phyloP scores from a whole-genome alignment of 2,113 vertebrate genomes.

The Bettongia penicillata region DNA sequence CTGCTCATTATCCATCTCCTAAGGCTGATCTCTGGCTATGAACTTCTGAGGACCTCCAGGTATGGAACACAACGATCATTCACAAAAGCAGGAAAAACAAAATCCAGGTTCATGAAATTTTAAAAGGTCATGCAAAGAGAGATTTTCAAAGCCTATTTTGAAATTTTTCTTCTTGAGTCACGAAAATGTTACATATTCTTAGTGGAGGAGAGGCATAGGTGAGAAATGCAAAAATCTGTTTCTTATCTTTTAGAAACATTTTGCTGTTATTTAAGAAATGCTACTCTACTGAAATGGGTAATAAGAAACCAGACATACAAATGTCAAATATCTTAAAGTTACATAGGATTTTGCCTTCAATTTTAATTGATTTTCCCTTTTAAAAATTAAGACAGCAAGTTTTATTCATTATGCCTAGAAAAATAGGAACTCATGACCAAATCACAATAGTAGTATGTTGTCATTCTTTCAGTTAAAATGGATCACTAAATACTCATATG shows the following conservation, averaged over 20 bases:
- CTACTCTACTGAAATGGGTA: not conserved
- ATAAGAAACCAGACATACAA: not conserved
- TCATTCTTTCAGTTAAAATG: constrained; percentile 31
- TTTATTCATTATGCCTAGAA: constrained; percentile 7
- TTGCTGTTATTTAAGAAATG: constrained; percentile 42
- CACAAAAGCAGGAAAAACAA: not conserved
- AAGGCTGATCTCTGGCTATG: constrained; percentile 26
- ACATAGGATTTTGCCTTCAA: not conserved
- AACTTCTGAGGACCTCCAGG: not conserved
- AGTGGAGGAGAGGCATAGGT: constrained; percentile 37
- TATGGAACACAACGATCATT: not conserved
- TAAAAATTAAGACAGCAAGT: not conserved
- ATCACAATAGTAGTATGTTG: not conserved
- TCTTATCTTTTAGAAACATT: not conserved
- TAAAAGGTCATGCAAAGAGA: constrained; percentile 54
- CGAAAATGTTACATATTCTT: constrained; percentile 49
- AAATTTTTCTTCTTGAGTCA: constrained; percentile 40
- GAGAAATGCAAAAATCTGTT: constrained; percentile 35
- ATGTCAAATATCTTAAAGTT: not conserved
- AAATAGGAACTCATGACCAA: not conserved
- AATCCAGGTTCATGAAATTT: constrained; percentile 56
- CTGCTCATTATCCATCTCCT: not conserved
- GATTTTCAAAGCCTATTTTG: constrained; percentile 48
- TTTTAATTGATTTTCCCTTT: not conserved
- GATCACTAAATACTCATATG: constrained; percentile 15